These are phyloP conservation scores for Leptura quadrifasciata DNA, from an alignment of 2,888 invertebrate genomes.

Conservation along the genomic window DNA sequence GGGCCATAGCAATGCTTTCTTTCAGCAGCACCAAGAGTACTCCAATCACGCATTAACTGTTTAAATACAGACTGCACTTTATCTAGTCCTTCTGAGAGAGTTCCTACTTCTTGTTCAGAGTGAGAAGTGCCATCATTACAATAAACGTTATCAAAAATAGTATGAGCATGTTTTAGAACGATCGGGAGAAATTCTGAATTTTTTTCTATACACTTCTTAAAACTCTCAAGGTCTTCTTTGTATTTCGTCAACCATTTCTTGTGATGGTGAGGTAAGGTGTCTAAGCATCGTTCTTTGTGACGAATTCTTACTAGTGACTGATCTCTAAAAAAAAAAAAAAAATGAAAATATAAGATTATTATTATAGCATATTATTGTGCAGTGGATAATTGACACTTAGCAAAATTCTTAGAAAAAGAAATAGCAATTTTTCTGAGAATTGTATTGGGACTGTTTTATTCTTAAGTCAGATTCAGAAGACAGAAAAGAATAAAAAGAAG, in stretches of 20 bases:
- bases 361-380: no score
- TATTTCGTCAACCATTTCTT: conserved; percentile 86
- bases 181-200: conserved; percentile 81
- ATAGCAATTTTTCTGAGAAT: no score
- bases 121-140: conserved; percentile 64
- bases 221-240: conserved; percentile 82
- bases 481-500: no score
- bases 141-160: conserved; percentile 87
- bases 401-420: no score
- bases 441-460: no score
- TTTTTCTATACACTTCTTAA: conserved; percentile 87
- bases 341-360: background rate
- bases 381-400: no score
- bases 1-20: conserved; percentile 92
- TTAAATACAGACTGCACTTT: conserved; percentile 92
- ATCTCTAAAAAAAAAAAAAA: conserved; percentile 76
- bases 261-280: conserved; percentile 84
- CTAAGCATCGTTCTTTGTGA: conserved; percentile 85
- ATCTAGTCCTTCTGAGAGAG: conserved; percentile 77
- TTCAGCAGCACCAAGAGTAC: conserved; percentile 87
- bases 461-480: no score
- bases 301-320: conserved; percentile 86
- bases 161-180: conserved; percentile 86
- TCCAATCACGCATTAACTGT: conserved; percentile 99
- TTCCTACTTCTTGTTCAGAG: conserved; percentile 68